Conservation (phyloP, 2,113 vertebrate genomes). For the Cricetomys ansorgei region DNA sequence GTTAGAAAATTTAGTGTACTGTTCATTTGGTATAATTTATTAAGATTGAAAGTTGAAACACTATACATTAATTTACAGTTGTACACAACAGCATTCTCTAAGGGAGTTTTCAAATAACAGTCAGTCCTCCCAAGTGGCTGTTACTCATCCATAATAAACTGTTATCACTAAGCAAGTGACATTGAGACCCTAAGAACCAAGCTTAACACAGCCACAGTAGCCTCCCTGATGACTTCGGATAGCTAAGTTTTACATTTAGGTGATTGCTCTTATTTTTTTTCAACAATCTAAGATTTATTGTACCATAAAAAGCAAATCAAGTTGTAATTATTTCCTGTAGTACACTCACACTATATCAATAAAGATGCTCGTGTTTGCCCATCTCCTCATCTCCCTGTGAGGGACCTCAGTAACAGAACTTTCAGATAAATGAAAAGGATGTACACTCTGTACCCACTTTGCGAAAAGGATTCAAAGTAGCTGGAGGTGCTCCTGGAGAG, state of each 20-base stretch:
- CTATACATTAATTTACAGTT: conserved; percentile 36
- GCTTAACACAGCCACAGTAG: not conserved
- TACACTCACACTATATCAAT: not conserved
- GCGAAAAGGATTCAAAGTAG: not conserved
- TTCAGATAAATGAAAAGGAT: not conserved
- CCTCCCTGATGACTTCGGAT: not conserved
- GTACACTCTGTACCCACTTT: not conserved
- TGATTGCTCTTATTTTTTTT: conserved; percentile 1
- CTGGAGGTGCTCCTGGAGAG: not conserved
- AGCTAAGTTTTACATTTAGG: not conserved
- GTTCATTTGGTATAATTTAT: conserved; percentile 51
- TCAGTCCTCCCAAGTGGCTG: not conserved
- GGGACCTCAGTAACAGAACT: not conserved
- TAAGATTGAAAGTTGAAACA: conserved; percentile 45
- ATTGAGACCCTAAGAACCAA: conserved; percentile 18
- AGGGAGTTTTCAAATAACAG: not conserved
- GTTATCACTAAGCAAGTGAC: conserved; percentile 16
- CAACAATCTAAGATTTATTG: not conserved
- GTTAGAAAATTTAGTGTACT: conserved; percentile 64
- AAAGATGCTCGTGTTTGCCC: not conserved
- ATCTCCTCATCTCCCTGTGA: not conserved
- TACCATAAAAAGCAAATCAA: not conserved
- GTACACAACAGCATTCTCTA: conserved; percentile 12
- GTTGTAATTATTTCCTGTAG: not conserved
- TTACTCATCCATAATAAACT: conserved; percentile 10